A percentile compares a stretch with the other conserved stretches of the same genome.
Conservation (phyloP, 2,797 vertebrate species). For the Hoplostethus atlanticus region DNA sequence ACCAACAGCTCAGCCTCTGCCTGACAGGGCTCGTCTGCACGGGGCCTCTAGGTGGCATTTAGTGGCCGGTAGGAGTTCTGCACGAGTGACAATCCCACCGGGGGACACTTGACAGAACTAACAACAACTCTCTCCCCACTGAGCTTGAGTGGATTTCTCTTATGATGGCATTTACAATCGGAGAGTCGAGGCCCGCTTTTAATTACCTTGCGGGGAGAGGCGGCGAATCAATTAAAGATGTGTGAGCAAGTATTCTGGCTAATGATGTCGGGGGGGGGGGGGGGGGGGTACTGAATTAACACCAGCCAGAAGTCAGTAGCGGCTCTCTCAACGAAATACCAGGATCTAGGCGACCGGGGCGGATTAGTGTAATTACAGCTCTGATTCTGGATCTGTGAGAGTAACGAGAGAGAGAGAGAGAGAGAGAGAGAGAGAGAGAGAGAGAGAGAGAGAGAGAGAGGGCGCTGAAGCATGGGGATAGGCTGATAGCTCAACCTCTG, state of each 20-base stretch:
- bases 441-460: too few relatives aligned
- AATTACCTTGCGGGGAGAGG: background rate
- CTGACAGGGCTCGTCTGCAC: conserved; percentile 19
- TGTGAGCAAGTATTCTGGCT: background rate
- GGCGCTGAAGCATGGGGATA: too few relatives aligned
- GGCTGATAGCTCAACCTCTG: conserved; percentile 30
- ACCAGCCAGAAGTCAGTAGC: too few relatives aligned
- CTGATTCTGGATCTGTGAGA: conserved; percentile 16
- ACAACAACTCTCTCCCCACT: background rate
- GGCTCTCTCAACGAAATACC: too few relatives aligned
- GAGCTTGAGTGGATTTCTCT: background rate
- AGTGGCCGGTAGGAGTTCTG: conserved; percentile 29
- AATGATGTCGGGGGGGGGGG: too few relatives aligned
- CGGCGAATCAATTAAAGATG: conserved; percentile 41
- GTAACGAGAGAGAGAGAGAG: background rate
- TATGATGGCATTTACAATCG: background rate
- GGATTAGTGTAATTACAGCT: background rate
- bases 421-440: too few relatives aligned
- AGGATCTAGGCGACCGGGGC: conserved; percentile 8
- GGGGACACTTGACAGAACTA: background rate
- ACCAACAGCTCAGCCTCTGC: background rate
- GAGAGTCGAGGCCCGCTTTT: background rate
- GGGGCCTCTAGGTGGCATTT: conserved; percentile 22
- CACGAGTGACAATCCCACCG: conserved; percentile 25
- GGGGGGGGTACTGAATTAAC: too few relatives aligned